Conservation (phyloP, 2,888 invertebrate genomes). For the Coremacera marginata region DNA sequence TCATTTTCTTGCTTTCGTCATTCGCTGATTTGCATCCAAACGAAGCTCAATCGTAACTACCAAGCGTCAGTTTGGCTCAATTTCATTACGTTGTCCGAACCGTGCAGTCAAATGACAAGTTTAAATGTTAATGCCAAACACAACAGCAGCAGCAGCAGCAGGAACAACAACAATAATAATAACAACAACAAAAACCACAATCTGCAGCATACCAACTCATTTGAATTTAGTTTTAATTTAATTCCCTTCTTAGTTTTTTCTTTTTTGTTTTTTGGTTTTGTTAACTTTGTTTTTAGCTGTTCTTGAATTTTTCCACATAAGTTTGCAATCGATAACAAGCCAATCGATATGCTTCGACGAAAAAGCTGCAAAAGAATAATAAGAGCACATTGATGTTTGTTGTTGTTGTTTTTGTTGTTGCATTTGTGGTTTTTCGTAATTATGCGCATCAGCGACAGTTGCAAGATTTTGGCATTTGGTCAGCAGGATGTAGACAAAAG, state of each 20-base stretch:
- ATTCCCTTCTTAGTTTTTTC: slow-evolving; percentile 4
- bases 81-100: slow-evolving; percentile 29
- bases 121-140: slow-evolving; percentile 22
- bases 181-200: not conserved
- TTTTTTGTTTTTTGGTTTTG: not conserved
- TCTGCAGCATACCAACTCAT: slow-evolving; percentile 23
- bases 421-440: slow-evolving; percentile 12
- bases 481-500: not conserved
- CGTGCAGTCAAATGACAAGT: slow-evolving; percentile 6
- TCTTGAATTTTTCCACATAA: slow-evolving; percentile 35
- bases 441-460: slow-evolving; percentile 6
- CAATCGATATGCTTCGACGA: slow-evolving; percentile 29
- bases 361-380: slow-evolving; percentile 14
- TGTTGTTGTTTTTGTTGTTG: not conserved
- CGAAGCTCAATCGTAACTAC: slow-evolving; percentile 29
- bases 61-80: slow-evolving; percentile 26
- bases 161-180: not conserved
- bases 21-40: slow-evolving; percentile 32
- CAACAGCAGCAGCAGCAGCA: slow-evolving; percentile 9
- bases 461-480: not conserved
- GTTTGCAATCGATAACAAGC: slow-evolving; percentile 32
- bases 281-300: slow-evolving; percentile 1
- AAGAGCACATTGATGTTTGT: not conserved
- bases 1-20: not conserved
- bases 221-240: slow-evolving; percentile 39